Conservation (phyloP, 1,140 invertebrate species). For the Nasonia vitripennis region DNA sequence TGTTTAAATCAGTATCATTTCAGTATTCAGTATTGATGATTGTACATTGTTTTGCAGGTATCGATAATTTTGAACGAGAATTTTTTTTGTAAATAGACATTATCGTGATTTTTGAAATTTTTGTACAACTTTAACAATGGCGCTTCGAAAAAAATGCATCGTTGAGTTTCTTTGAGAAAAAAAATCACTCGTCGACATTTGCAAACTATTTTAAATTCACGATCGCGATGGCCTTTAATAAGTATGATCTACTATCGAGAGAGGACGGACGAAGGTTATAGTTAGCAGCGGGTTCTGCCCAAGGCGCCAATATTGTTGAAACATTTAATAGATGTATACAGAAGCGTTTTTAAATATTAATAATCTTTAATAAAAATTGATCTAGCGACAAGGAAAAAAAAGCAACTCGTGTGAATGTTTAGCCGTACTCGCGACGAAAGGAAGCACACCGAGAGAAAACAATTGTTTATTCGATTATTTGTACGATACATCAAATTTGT, state of each 20-base stretch:
- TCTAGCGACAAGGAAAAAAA: constrained; percentile 37
- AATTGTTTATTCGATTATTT: constrained; percentile 54
- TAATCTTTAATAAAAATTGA: constrained; percentile 57
- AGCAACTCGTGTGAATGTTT: constrained; percentile 52
- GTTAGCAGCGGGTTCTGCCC: constrained; percentile 65
- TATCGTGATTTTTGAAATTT: constrained; percentile 42
- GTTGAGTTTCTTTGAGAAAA: constrained; percentile 54
- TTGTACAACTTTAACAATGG: constrained; percentile 29
- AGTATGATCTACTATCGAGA: constrained; percentile 42
- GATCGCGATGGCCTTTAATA: constrained; percentile 50
- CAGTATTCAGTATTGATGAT: neutral
- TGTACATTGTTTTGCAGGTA: neutral
- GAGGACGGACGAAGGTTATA: constrained; percentile 54
- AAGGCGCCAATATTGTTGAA: constrained; percentile 65
- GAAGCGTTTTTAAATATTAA: constrained; percentile 64
- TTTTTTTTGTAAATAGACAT: constrained; percentile 53
- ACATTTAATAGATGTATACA: constrained; percentile 67
- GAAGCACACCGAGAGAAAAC: constrained; percentile 48
- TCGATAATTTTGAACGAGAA: neutral
- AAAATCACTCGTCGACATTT: constrained; percentile 33
- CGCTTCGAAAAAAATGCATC: constrained; percentile 42
- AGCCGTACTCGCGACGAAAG: constrained; percentile 59
- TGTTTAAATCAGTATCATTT: neutral
- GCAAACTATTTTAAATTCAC: neutral
- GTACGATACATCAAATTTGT: constrained; percentile 55